Evolutionary conservation across 2,888 invertebrate species (phyloP).

Genomic region (Rhimphoctona megacephalus): DNA sequence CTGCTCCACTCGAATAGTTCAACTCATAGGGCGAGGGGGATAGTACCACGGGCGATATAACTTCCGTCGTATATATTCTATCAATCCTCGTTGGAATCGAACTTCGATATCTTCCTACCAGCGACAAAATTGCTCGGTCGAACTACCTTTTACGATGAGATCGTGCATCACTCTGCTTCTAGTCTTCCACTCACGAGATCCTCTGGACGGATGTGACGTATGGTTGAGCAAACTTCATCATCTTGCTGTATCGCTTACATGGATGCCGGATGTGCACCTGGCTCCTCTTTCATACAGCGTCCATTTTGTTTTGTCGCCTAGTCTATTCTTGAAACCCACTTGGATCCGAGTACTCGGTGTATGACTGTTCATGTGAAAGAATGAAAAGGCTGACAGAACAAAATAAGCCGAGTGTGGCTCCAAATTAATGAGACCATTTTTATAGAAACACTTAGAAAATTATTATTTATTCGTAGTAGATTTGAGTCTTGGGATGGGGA

Average conservation of each 20-base stretch:
- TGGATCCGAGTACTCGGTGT: neutral
- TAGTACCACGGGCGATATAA: slow-evolving; percentile 17
- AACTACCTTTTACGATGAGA: slow-evolving; percentile 38
- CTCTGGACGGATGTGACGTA: slow-evolving; percentile 15
- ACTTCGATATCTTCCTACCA: slow-evolving; percentile 41
- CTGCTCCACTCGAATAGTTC: slow-evolving; percentile 12
- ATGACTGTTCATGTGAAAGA: neutral
- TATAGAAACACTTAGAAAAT: neutral
- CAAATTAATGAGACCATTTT: neutral
- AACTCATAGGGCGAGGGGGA: neutral
- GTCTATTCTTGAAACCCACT: slow-evolving; percentile 1
- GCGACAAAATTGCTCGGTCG: slow-evolving; percentile 38
- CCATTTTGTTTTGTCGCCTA: slow-evolving; percentile 3
- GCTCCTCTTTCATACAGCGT: neutral
- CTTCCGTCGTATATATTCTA: slow-evolving; percentile 38
- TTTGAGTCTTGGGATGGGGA: neutral
- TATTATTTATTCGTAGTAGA: neutral
- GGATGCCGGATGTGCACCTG: slow-evolving; percentile 3
- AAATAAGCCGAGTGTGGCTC: neutral
- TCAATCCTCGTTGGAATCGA: slow-evolving; percentile 37
- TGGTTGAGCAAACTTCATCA: slow-evolving; percentile 22
- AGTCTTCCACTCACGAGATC: neutral
- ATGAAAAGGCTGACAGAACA: neutral
- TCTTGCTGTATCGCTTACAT: slow-evolving; percentile 10
- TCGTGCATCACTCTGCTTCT: slow-evolving; percentile 30